Evolutionary conservation across 2,888 invertebrate species (phyloP).

Genomic region (Minunthozetes semirufus): DNA sequence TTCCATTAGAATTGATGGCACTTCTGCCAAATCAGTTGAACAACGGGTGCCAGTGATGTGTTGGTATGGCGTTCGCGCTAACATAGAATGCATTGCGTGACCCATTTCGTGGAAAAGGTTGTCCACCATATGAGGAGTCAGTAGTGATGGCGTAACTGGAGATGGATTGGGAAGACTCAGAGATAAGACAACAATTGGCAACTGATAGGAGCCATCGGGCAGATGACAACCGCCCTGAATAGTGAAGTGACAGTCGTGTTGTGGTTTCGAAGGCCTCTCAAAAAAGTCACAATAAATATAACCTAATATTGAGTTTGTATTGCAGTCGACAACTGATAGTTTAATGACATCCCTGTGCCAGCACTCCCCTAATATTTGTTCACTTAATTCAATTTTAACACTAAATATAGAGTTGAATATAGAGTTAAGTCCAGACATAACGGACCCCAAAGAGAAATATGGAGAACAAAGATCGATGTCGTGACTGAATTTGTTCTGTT

Average conservation of each 20-base stretch:
- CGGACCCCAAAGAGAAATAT: slow-evolving; percentile 83
- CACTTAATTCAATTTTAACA: slow-evolving; percentile 65
- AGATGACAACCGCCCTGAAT: slow-evolving; percentile 82
- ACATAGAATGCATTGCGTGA: slow-evolving; percentile 97
- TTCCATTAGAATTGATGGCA: slow-evolving; percentile 98
- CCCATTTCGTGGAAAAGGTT: slow-evolving; percentile 99
- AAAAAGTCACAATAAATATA: slow-evolving; percentile 97
- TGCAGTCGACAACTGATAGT: slow-evolving; percentile 54
- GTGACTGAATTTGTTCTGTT: slow-evolving; percentile 44
- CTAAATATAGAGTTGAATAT: slow-evolving; percentile 76
- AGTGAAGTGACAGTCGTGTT: slow-evolving; percentile 98
- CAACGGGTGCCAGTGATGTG: slow-evolving; percentile 96
- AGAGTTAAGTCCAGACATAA: slow-evolving; percentile 93
- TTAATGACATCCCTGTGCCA: slow-evolving; percentile 88
- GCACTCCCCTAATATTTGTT: slow-evolving; percentile 68
- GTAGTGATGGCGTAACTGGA: slow-evolving; percentile 66
- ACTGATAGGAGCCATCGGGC: slow-evolving; percentile 57
- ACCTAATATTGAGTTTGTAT: slow-evolving; percentile 66
- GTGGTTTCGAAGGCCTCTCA: slow-evolving; percentile 79
- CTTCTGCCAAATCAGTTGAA: slow-evolving; percentile 95
- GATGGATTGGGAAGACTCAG: slow-evolving; percentile 72
- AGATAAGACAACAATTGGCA: slow-evolving; percentile 70
- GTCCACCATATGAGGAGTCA: slow-evolving; percentile 78
- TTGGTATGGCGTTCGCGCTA: slow-evolving; percentile 88
- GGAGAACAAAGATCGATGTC: slow-evolving; percentile 52